Conservation (phyloP, 1,140 invertebrate species). For the Orius insidiosus region DNA sequence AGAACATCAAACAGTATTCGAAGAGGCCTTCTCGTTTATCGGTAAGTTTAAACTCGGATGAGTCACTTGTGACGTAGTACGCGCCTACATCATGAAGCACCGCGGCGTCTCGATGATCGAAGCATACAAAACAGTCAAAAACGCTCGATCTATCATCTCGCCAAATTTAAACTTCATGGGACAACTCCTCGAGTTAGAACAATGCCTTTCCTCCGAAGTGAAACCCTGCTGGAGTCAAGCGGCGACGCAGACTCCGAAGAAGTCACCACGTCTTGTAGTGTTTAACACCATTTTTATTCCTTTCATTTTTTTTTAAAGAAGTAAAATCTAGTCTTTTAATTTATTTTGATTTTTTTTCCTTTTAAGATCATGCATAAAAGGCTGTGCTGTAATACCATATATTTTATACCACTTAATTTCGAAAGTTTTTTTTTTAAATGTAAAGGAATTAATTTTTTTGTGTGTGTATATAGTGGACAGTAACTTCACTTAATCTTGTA, state of each 20-base stretch:
- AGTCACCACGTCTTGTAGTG: constrained; percentile 3
- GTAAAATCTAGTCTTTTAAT: too few relatives aligned
- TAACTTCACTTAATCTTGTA: too few relatives aligned
- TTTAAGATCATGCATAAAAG: too few relatives aligned
- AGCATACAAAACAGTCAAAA: constrained; percentile 77
- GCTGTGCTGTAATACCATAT: too few relatives aligned
- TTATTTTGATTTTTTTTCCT: too few relatives aligned
- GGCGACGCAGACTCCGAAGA: background rate
- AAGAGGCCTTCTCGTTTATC: constrained; percentile 79
- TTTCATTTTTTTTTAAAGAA: too few relatives aligned
- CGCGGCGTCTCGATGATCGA: constrained; percentile 71
- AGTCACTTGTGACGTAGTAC: background rate
- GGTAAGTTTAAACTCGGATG: constrained; percentile 39
- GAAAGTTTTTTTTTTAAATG: too few relatives aligned
- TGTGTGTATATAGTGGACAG: too few relatives aligned
- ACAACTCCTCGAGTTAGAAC: constrained; percentile 76
- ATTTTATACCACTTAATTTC: too few relatives aligned
- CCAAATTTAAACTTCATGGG: constrained; percentile 96
- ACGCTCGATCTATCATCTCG: constrained; percentile 74
- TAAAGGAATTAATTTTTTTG: too few relatives aligned
- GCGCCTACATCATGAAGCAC: constrained; percentile 82
- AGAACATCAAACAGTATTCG: constrained; percentile 82
- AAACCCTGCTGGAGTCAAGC: constrained; percentile 5
- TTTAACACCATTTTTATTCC: background rate
- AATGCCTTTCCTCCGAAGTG: constrained; percentile 31